Base-by-base conservation (phyloP, 2,888 invertebrate species). In the Euzetes globulus region DNA sequence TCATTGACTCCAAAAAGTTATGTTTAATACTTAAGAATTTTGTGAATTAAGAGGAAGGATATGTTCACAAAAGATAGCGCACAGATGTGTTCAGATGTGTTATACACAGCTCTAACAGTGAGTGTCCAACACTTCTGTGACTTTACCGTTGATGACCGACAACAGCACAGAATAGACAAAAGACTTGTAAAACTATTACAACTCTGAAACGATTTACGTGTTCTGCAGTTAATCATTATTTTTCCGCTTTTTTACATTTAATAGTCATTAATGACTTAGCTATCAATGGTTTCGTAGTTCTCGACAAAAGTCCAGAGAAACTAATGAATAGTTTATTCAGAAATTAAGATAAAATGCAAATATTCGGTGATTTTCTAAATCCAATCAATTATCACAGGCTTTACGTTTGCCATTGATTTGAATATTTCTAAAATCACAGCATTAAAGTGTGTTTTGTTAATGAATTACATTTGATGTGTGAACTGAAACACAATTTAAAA, bases 61-160 rank as follows among this genome's bases (percentile, higher is more conserved):
- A 63, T 63, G 63, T 63, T 27, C 33, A 29, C 63, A 63, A 63
- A 27, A 63, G 63, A 29, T 63, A 63, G 29, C 27, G 33, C 19
- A 19, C 50, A 19, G 2, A 19, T 50, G 50, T 11, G 50, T 19
- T 50, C 50, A 19, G 9, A 6, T 50, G n/a, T 50, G n/a, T 50
- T 50, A 50, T 50, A 50, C 47, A 47, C n/a, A 50, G 50, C n/a
- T n/a, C n/a, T n/a, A n/a, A n/a, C n/a, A n/a, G n/a, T n/a, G n/a
- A n/a, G n/a, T n/a, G n/a, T n/a, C n/a, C 17, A 19, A 50, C 50
- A 19, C 41, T 50, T 50, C 47, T 47, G 7, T 47, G 4, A n/a
- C 5, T 25, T 55, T 22, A 52, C 4, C 55, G 13, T 9, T 55
- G 55, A 55, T 55, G 55, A 55, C 55, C 55, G 25, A 55, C 55